Evolutionary conservation across 2,797 vertebrate species (phyloP).

Genomic region (Silurus lanzhouensis): DNA sequence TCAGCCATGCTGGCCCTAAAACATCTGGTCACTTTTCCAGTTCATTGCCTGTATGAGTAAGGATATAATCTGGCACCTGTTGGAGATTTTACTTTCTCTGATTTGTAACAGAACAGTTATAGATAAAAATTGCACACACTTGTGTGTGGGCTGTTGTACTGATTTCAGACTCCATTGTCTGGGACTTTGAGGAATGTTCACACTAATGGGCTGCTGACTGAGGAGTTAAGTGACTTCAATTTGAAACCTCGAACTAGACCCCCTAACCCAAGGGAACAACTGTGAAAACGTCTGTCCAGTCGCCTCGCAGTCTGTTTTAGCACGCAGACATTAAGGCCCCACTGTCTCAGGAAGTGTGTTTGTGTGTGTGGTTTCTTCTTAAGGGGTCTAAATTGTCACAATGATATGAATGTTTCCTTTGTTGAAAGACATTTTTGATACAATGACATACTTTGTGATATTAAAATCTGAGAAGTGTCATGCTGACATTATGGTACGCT

Average conservation of each 20-base stretch:
- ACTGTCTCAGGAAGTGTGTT: not conserved
- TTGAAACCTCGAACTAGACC: constrained; percentile 28
- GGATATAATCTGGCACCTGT: not conserved
- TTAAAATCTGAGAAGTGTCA: not conserved
- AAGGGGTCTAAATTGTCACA: not conserved
- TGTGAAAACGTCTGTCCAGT: constrained; percentile 55
- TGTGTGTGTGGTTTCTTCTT: constrained; percentile 4
- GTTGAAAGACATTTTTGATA: not conserved
- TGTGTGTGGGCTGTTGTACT: not conserved
- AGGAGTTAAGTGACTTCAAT: constrained; percentile 40
- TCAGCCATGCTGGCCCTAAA: not conserved
- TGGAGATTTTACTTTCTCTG: not conserved
- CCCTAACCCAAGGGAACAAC: constrained; percentile 62
- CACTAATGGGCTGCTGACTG: constrained; percentile 22
- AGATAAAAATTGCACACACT: not conserved
- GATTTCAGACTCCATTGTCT: constrained; percentile 18
- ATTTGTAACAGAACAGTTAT: not conserved
- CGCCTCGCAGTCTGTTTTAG: constrained; percentile 8
- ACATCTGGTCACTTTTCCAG: not conserved
- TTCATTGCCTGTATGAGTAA: not conserved
- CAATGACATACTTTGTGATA: not conserved
- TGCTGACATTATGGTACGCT: not conserved
- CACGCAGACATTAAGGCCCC: not conserved
- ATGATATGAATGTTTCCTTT: not conserved
- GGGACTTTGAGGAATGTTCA: constrained; percentile 41